Base-by-base conservation (phyloP, 2,797 vertebrate species). In the Pristis pectinata region DNA sequence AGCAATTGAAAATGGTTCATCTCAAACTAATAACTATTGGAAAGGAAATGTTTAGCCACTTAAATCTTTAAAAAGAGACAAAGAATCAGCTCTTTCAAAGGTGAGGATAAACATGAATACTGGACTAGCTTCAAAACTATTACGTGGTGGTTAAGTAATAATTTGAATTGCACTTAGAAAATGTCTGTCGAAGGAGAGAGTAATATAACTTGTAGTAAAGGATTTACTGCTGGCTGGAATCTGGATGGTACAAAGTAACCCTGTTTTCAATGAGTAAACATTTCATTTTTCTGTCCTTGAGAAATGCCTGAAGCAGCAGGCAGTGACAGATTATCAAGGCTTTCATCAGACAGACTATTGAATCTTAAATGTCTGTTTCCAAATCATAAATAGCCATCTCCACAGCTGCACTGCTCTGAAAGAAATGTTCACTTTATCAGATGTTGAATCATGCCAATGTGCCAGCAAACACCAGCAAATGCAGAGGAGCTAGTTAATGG, bases 331-430 rank as follows among this genome's bases (percentile, higher is more conserved):
- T 76, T 34, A 94, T 72, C 92, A 53, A 49, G 70, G 41, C 70
- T 53, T 94, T 94, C 70, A 94, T 94, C 92, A 56, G 41, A 94
- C 44, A 76, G 44, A 53, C 41, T 56, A 56, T 94, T 94, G 67
- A 72, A 76, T 74, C 70, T 53, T 94, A 94, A 94, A 76, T 72
- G 92, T 94, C 92, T 94, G 92, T 76, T 76, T 76, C 30, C 70
- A 94, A 53, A 94, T 94, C 70, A 94, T 94, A 94, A 94, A 94
- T 70, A 34, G 44, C 92, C 44, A 76, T 94, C 92, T 74, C 92
- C 92, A 94, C 92, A 94, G 92, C 70, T 94, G 92, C 30, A 6
- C 92, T 76, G 70, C 11, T 94, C 70, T 67, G 61, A 91, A 91
- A 94, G 49, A 49, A 72, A 49, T 74, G 5, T 93, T 70, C 70